These are phyloP conservation scores for Dreissena rostriformis DNA, from an alignment of 1,140 invertebrate species.

Conservation along the genomic window DNA sequence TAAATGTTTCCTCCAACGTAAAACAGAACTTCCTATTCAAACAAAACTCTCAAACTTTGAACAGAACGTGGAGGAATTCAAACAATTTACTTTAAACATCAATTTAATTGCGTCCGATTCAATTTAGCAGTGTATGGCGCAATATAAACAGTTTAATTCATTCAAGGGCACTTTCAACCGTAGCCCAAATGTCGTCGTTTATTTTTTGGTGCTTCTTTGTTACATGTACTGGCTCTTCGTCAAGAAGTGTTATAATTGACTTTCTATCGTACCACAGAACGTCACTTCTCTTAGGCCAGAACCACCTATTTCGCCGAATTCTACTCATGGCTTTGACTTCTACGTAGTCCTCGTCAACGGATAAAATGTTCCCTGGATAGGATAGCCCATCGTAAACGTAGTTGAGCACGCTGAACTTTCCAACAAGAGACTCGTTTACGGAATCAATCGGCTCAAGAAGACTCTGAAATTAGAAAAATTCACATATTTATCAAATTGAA, in stretches of 20 bases:
- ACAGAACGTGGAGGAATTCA: too few species aligned
- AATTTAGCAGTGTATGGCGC: too few species aligned
- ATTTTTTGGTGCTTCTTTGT: slow-evolving; percentile 26
- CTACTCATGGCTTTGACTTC: slow-evolving; percentile 22
- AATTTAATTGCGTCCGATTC: too few species aligned
- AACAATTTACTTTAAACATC: too few species aligned
- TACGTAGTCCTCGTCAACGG: slow-evolving; percentile 19
- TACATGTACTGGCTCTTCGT: slow-evolving; percentile 10
- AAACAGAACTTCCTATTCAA: too few species aligned
- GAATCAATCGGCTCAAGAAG: not conserved
- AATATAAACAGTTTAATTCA: too few species aligned
- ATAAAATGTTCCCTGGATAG: slow-evolving; percentile 19
- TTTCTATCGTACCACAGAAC: slow-evolving; percentile 5
- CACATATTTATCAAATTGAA: too few species aligned
- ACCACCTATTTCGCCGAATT: slow-evolving; percentile 3
- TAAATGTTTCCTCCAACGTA: too few species aligned
- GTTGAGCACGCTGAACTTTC: not conserved
- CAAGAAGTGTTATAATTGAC: not conserved
- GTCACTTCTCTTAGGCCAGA: not conserved
- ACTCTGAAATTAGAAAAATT: slow-evolving; percentile 2
- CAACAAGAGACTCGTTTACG: slow-evolving; percentile 7
- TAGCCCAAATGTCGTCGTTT: not conserved
- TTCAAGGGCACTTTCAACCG: not conserved
- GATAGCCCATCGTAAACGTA: slow-evolving; percentile 17
- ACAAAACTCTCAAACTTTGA: too few species aligned